phyloP scores from a whole-genome alignment of 1,140 invertebrate species.

The Diorhabda carinulata region DNA sequence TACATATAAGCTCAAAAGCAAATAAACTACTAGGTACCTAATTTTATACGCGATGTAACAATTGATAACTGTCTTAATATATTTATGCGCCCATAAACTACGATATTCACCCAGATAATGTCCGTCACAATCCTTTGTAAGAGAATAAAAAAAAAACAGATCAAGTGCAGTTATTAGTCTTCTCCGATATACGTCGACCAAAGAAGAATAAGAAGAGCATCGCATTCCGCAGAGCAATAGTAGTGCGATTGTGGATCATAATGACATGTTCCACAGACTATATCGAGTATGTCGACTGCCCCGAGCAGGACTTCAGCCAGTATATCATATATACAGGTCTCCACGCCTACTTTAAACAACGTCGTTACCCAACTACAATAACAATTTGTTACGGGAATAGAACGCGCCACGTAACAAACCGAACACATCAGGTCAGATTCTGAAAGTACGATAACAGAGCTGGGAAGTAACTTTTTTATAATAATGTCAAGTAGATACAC shows the following conservation, averaged over 20 bases:
- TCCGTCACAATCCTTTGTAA: background rate
- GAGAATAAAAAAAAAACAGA: background rate
- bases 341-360: conserved; percentile 46
- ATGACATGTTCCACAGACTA: conserved; percentile 39
- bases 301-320: conserved; percentile 36
- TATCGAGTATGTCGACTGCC: conserved; percentile 36
- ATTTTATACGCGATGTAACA: background rate
- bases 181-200: background rate
- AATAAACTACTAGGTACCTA: background rate
- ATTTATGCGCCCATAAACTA: background rate
- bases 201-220: conserved; percentile 2
- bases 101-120: background rate
- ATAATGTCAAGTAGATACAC: too few species aligned
- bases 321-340: conserved; percentile 40
- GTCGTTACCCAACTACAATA: conserved; percentile 49
- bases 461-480: background rate
- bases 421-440: conserved; percentile 42
- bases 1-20: too few species aligned
- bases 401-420: conserved; percentile 42
- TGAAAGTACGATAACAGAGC: background rate
- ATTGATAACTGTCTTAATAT: background rate
- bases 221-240: conserved; percentile 23
- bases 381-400: conserved; percentile 48
- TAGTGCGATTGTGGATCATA: conserved; percentile 38
- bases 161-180: background rate